Evolutionary conservation across 2,113 vertebrate species (phyloP), one percentile per base, ranked within the genome.

Genomic region (Poicephalus gulielmi): DNA sequence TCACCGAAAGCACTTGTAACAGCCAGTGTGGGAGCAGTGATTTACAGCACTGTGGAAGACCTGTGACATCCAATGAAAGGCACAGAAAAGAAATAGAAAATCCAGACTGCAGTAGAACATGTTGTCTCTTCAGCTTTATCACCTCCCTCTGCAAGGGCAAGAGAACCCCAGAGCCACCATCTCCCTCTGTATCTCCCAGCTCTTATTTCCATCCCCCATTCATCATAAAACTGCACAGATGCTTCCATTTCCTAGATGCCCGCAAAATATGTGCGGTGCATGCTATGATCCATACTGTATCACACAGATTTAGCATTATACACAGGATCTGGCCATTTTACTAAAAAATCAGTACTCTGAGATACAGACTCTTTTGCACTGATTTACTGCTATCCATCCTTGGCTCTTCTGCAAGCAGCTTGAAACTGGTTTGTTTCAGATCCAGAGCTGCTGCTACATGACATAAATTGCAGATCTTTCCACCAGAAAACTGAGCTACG

Each of bases 1-100:
- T 92, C 80, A 39, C 20, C 1, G 0, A 74, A 87, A 59, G 46
- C 11, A 3, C 3, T 64, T 59, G 25, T 33, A 31, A 50, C 62
- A 41, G 67, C 33, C 77, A 71, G 20, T 2, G 2, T 0, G 0
- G 47, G 67, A 53, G 49, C 3, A 1, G 53, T 9, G 50, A 87
- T 82, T 84, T 78, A 43, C 73, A 83, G 59, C 69, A 70, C 68
- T 7, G 3, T 27, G n/a, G 31, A 1, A 73, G 63, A 67, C 35
- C 69, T 60, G 49, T 0, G 14, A 70, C 53, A 86, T 19, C 2
- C 1, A 60, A 35, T 7, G 28, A 59, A 59, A 75, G 39, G 94
- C 60, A n/a, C 1, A 64, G 55, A 74, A 43, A 19, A n/a, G 39
- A 74, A 71, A 67, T 4, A 39, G 78, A 71, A 84, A 85, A 55